Conservation (phyloP, 2,888 invertebrate species). For the Cryptocheilus praepositus region DNA sequence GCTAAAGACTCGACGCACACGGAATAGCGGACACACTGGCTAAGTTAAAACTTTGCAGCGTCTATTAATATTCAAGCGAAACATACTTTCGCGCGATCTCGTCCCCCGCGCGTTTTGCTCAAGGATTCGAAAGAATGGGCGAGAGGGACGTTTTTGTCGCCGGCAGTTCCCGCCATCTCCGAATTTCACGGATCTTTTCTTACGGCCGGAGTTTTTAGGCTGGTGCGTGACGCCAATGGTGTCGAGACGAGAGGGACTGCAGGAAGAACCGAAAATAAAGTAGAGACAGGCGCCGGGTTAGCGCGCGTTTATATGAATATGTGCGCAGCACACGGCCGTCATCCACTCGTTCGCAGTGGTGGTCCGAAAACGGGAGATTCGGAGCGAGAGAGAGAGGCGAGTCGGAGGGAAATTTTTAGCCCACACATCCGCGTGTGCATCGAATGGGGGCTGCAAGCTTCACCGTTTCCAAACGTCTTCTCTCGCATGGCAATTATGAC, state of each 20-base stretch:
- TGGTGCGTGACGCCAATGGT: slow-evolving; percentile 53
- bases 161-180: slow-evolving; percentile 12
- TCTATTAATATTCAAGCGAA: too few species aligned
- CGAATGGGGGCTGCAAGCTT: too few species aligned
- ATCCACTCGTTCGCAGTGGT: slow-evolving; percentile 29
- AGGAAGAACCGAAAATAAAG: slow-evolving; percentile 69
- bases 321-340: slow-evolving; percentile 17
- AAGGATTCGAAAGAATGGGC: slow-evolving; percentile 3
- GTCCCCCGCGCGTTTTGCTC: slow-evolving; percentile 1
- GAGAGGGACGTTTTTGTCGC: slow-evolving; percentile 9
- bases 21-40: too few species aligned
- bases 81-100: too few species aligned
- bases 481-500: too few species aligned
- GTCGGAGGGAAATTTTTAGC: slow-evolving; percentile 53
- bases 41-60: too few species aligned
- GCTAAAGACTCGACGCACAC: too few species aligned
- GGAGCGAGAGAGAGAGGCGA: slow-evolving; percentile 5
- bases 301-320: slow-evolving; percentile 49
- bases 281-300: slow-evolving; percentile 57
- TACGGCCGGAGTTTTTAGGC: slow-evolving; percentile 45
- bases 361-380: slow-evolving; percentile 22
- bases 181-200: slow-evolving; percentile 45
- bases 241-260: slow-evolving; percentile 46
- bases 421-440: slow-evolving; percentile 32
- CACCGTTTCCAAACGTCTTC: too few species aligned